Percentiles rank a stretch among this genome's conserved stretches.
Conservation (phyloP, 2,888 invertebrate genomes). For the Ochropleura leucogaster region DNA sequence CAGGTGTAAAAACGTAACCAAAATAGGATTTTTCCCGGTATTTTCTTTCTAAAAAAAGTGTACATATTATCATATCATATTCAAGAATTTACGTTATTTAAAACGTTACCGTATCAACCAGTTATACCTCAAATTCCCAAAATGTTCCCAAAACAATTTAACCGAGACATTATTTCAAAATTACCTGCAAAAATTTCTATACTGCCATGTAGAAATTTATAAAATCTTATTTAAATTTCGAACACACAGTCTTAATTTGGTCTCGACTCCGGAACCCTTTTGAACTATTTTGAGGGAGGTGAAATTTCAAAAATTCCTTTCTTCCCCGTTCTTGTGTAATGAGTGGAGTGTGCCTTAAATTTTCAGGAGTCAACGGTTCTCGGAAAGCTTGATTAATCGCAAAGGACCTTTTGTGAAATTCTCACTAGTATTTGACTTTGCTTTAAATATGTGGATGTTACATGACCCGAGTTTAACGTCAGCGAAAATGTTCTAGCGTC, state of each 20-base stretch:
- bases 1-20: too few relatives aligned
- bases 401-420: constrained; percentile 64
- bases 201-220: constrained; percentile 46
- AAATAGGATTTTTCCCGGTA: not conserved
- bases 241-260: constrained; percentile 60
- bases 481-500: constrained; percentile 34
- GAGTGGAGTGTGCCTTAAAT: constrained; percentile 66
- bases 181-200: constrained; percentile 40
- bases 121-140: not conserved
- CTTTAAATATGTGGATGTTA: constrained; percentile 52
- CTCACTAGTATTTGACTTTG: constrained; percentile 59
- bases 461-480: constrained; percentile 50
- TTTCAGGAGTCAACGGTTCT: constrained; percentile 63
- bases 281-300: constrained; percentile 64
- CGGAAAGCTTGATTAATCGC: constrained; percentile 65
- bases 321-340: constrained; percentile 59
- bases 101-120: not conserved
- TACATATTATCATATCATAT: not conserved
- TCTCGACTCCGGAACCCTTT: constrained; percentile 52
- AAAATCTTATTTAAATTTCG: constrained; percentile 64
- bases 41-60: not conserved
- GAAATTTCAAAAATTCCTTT: constrained; percentile 69
- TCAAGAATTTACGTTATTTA: constrained; percentile 3
- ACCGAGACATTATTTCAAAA: constrained; percentile 33
- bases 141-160: constrained; percentile 23